phyloP scores from a whole-genome alignment of 2,797 vertebrate genomes.

The Bovichtus diacanthus region DNA sequence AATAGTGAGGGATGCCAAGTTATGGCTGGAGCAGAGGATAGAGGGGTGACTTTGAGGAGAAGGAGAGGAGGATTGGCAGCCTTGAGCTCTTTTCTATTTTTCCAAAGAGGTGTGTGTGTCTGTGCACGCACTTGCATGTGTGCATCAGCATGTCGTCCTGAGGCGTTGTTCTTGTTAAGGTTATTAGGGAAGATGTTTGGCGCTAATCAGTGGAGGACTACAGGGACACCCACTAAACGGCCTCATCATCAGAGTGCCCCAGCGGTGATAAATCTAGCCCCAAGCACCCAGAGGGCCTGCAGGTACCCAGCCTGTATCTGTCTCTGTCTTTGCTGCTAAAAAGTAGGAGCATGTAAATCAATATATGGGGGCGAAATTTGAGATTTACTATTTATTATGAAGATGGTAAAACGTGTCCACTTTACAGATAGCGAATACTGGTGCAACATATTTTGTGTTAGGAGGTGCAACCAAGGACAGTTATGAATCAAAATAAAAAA shows the following conservation, averaged over 20 bases:
- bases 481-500: not conserved
- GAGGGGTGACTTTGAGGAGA: conserved; percentile 84
- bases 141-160: conserved; percentile 76
- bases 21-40: conserved; percentile 57
- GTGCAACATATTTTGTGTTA: not conserved
- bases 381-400: not conserved
- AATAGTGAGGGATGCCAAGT: conserved; percentile 61
- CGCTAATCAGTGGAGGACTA: conserved; percentile 85
- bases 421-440: not conserved
- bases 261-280: conserved; percentile 86
- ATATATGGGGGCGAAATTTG: not conserved
- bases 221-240: conserved; percentile 85
- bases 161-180: conserved; percentile 88
- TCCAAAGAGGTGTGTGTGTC: conserved; percentile 63
- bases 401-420: not conserved
- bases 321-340: conserved; percentile 24
- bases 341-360: conserved; percentile 22
- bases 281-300: conserved; percentile 78
- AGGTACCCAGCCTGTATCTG: conserved; percentile 54
- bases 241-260: conserved; percentile 85
- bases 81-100: conserved; percentile 76
- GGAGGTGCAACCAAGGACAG: not conserved
- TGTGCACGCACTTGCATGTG: conserved; percentile 31
- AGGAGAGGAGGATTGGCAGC: conserved; percentile 74
- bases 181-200: conserved; percentile 89